Evolutionary conservation across 2,113 vertebrate species (phyloP).

Genomic region (Heliornis fulica): DNA sequence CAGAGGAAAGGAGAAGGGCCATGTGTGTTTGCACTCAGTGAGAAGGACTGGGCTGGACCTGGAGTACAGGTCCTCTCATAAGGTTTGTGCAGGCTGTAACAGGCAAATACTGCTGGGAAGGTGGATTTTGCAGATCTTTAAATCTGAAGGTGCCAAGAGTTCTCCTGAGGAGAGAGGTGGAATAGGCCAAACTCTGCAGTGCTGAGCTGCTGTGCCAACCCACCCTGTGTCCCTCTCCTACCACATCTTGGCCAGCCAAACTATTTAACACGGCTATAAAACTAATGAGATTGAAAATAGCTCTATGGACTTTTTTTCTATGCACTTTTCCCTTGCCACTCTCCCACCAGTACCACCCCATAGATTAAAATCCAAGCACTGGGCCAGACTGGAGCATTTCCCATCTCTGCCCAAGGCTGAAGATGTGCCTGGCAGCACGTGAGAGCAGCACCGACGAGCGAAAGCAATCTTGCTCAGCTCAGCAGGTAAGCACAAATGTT

Average conservation of each 20-base stretch:
- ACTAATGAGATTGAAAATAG: neutral
- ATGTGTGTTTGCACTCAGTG: neutral
- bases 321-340: neutral
- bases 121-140: neutral
- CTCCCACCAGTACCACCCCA: neutral
- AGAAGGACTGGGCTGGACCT: neutral
- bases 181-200: neutral
- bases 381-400: neutral
- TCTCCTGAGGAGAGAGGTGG: neutral
- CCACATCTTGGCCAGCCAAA: neutral
- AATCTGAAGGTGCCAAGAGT: neutral
- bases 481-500: conserved; percentile 43
- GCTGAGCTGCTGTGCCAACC: neutral
- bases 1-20: neutral
- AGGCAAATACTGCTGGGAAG: neutral
- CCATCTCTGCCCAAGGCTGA: neutral
- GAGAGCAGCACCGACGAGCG: fast-evolving
- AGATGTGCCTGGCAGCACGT: neutral
- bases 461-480: conserved; percentile 19
- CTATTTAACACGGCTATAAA: neutral
- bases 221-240: neutral
- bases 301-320: neutral
- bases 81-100: neutral
- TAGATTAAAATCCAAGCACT: neutral
- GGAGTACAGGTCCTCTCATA: neutral